These are phyloP conservation scores for Pygocentrus nattereri DNA, from an alignment of 2,797 vertebrate genomes.

Conservation along the genomic window DNA sequence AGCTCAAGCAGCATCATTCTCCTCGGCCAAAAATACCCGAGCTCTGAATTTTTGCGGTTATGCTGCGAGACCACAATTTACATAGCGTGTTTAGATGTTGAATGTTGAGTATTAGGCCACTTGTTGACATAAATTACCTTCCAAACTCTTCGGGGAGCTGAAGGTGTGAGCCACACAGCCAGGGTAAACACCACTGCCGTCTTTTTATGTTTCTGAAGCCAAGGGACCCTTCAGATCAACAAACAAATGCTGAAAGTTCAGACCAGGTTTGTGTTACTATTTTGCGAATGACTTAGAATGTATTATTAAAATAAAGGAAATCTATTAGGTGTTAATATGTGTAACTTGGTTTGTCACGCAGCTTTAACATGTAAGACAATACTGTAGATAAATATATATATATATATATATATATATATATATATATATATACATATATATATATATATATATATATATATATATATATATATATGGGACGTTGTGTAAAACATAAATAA, in stretches of 20 bases:
- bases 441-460: no score
- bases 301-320: no score
- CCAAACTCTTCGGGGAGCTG: not conserved
- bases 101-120: slow-evolving; percentile 44
- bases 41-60: slow-evolving; percentile 79
- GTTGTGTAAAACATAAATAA: no score
- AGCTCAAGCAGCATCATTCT: slow-evolving; percentile 6
- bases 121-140: slow-evolving; percentile 45
- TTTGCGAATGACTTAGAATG: not conserved
- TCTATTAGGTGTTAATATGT: no score
- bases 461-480: no score
- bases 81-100: slow-evolving; percentile 74
- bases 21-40: slow-evolving; percentile 61
- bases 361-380: no score
- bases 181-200: not conserved
- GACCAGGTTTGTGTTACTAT: not conserved
- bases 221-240: not conserved
- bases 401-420: no score
- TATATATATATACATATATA: no score
- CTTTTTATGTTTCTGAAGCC: not conserved
- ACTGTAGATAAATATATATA: no score
- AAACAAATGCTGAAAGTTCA: not conserved
- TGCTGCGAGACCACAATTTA: slow-evolving; percentile 82
- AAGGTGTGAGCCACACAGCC: not conserved
- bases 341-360: no score